Conservation (phyloP, 2,797 vertebrate genomes). For the Mareca penelope region DNA sequence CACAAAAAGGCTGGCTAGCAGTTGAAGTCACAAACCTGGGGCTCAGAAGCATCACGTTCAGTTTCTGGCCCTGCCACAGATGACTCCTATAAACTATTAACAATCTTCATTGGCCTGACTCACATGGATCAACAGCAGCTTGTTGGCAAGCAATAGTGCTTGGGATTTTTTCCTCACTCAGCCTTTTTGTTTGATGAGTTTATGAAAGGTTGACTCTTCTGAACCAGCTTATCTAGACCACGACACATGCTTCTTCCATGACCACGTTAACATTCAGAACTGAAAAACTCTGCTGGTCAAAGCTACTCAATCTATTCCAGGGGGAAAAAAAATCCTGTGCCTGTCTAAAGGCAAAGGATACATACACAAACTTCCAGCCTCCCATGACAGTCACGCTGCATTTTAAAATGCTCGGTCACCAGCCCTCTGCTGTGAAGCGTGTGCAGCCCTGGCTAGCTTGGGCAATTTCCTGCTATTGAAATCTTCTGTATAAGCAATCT, state of each 20-base stretch:
- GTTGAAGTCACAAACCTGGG: accelerated
- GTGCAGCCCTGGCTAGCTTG: background rate
- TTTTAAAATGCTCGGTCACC: slow-evolving; percentile 28
- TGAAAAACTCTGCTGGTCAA: background rate
- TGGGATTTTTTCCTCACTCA: background rate
- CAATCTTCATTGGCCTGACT: background rate
- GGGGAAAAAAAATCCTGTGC: background rate
- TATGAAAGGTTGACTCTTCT: background rate
- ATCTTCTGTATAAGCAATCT: slow-evolving; percentile 35
- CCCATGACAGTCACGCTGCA: background rate
- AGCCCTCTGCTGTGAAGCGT: background rate
- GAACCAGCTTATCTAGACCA: background rate
- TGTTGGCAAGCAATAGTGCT: background rate
- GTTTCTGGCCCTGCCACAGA: background rate
- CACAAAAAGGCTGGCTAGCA: background rate
- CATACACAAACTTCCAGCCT: background rate
- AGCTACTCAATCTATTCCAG: background rate
- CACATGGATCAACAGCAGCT: background rate
- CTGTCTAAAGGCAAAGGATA: background rate
- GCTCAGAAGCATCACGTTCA: background rate
- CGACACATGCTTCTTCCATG: background rate
- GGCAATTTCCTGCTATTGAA: slow-evolving; percentile 70
- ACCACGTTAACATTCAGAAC: background rate
- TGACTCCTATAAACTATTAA: background rate
- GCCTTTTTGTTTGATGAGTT: background rate